These are phyloP conservation scores for Psittacus erithacus DNA, from an alignment of 2,113 vertebrate genomes.

Conservation along the genomic window DNA sequence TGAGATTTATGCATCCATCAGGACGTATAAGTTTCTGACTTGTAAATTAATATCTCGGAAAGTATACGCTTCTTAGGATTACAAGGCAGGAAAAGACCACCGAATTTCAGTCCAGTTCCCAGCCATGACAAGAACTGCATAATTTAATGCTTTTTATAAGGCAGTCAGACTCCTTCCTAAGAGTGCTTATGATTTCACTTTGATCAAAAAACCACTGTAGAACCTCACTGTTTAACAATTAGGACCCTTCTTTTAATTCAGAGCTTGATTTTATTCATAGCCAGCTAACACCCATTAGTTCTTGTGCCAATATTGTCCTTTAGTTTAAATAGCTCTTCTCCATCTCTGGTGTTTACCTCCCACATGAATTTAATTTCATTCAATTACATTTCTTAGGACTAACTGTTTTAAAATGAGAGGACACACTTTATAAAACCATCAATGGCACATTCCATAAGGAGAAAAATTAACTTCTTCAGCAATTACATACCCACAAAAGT, in stretches of 20 bases:
- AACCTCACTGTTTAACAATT: background rate
- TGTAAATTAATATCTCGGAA: background rate
- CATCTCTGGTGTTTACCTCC: conserved; percentile 28
- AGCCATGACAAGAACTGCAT: background rate
- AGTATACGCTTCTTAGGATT: accelerated
- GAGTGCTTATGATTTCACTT: background rate
- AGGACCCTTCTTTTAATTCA: background rate
- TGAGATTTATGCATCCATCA: background rate
- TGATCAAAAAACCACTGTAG: background rate
- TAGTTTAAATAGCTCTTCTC: conserved; percentile 26
- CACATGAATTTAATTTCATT: conserved; percentile 44
- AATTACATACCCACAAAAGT: conserved; percentile 19
- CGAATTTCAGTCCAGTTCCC: background rate
- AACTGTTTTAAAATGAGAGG: conserved; percentile 52
- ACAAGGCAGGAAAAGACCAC: background rate
- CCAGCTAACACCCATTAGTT: conserved; percentile 24
- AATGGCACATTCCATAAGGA: conserved; percentile 7
- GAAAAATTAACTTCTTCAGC: conserved; percentile 35
- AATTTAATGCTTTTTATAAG: background rate
- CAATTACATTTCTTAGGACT: conserved; percentile 45
- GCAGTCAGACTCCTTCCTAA: background rate
- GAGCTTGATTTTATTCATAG: conserved; percentile 26
- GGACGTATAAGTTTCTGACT: background rate
- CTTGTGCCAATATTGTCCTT: conserved; percentile 51
- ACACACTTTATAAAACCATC: conserved; percentile 23